These are phyloP conservation scores for Agonopterix arenella DNA, from an alignment of 2,888 invertebrate genomes.

Conservation along the genomic window DNA sequence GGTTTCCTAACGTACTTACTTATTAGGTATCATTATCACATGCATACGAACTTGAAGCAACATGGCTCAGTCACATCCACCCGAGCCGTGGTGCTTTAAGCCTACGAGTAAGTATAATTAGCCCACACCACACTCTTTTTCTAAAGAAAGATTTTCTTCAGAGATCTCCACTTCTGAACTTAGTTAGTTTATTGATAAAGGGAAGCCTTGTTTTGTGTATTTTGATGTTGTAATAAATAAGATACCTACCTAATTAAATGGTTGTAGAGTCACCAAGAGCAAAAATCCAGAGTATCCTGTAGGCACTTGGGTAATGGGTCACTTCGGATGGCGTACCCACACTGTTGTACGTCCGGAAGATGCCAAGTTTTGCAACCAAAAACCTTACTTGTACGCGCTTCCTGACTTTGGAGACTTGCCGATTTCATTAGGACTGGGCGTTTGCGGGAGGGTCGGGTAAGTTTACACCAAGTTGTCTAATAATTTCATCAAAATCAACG, in stretches of 20 bases:
- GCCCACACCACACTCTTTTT: too few relatives aligned
- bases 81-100: too few relatives aligned
- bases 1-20: too few relatives aligned
- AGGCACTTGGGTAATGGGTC: constrained; percentile 77
- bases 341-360: constrained; percentile 64
- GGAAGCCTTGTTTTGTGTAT: neutral
- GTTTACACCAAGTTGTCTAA: constrained; percentile 4
- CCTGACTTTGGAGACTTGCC: constrained; percentile 77
- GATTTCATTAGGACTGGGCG: constrained; percentile 76
- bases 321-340: constrained; percentile 82
- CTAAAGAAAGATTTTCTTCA: too few relatives aligned
- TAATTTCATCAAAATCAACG: neutral
- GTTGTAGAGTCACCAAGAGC: constrained; percentile 79
- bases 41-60: too few relatives aligned
- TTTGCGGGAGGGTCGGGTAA: constrained; percentile 83
- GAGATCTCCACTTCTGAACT: too few relatives aligned
- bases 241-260: constrained; percentile 5
- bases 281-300: constrained; percentile 78
- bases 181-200: neutral
- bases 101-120: too few relatives aligned
- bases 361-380: constrained; percentile 32
- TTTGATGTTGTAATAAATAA: neutral
- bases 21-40: too few relatives aligned
- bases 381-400: constrained; percentile 48
- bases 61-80: too few relatives aligned